Evolutionary conservation across 35 echinoderm and acorn worm genomes (phyloP).

Genomic region (Apostichopus japonicus): DNA sequence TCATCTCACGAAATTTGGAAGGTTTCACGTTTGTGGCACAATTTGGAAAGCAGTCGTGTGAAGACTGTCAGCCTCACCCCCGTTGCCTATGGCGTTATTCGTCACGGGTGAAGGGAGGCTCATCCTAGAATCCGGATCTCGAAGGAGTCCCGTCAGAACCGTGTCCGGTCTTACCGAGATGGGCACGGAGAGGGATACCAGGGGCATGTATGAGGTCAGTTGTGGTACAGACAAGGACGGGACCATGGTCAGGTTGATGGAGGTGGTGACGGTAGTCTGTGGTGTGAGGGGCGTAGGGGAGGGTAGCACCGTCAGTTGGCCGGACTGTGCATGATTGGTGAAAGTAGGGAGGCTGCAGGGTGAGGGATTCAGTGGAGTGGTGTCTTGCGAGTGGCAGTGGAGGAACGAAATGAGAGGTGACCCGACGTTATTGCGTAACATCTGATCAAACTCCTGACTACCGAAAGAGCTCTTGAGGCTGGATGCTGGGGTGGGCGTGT

Average conservation of each 20-base stretch:
- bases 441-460: slow-evolving; percentile 53
- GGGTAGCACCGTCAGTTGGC: background rate
- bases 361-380: background rate
- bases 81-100: too few species aligned
- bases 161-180: background rate
- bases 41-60: too few species aligned
- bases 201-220: slow-evolving; percentile 9
- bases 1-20: too few species aligned
- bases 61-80: too few species aligned
- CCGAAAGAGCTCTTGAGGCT: slow-evolving; percentile 10
- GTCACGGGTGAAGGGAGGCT: too few species aligned
- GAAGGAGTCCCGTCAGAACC: background rate
- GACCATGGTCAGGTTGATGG: background rate
- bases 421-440: slow-evolving; percentile 47
- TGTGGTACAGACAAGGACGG: background rate
- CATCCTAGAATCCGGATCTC: too few species aligned
- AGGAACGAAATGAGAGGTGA: slow-evolving; percentile 46
- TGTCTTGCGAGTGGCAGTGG: background rate
- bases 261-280: background rate
- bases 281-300: slow-evolving; percentile 21
- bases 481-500: slow-evolving; percentile 5
- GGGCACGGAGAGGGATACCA: background rate
- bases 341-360: slow-evolving; percentile 17
- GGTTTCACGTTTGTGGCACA: too few species aligned
- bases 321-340: background rate